Conservation (phyloP, 1,140 invertebrate genomes). For the Hydropsyche tenuis region DNA sequence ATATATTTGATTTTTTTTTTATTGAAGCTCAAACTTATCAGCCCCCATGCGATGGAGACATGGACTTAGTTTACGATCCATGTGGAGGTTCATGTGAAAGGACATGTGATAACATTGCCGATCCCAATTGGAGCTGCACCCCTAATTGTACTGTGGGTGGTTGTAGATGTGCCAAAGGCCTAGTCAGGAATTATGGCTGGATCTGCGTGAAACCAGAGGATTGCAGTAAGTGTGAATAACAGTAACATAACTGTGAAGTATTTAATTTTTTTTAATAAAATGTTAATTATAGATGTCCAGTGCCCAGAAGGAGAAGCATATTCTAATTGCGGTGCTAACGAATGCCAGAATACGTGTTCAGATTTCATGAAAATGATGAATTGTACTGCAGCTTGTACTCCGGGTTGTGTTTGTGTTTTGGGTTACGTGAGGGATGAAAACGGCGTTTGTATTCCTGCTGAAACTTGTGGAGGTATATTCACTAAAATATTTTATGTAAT, state of each 20-base stretch:
- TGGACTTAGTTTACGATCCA: conserved; percentile 4
- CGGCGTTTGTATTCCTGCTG: conserved; percentile 2
- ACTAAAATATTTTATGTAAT: too few relatives aligned
- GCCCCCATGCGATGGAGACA: background rate
- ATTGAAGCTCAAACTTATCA: background rate
- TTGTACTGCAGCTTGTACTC: background rate
- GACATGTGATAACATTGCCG: conserved; percentile 6
- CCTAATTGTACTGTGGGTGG: background rate
- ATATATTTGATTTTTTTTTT: background rate
- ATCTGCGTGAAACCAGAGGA: conserved; percentile 6
- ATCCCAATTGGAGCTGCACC: conserved; percentile 5
- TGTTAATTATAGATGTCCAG: background rate
- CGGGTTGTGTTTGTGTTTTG: conserved; percentile 19
- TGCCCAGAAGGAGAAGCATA: conserved; percentile 29
- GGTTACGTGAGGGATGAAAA: conserved; percentile 5
- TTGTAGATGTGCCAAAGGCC: background rate
- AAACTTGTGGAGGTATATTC: background rate
- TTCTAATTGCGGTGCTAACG: conserved; percentile 41
- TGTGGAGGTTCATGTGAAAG: background rate
- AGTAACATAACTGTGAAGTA: background rate
- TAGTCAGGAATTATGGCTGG: conserved; percentile 15
- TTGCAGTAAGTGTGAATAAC: conserved; percentile 5
- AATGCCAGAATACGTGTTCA: conserved; percentile 44
- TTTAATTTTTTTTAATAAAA: too few relatives aligned
- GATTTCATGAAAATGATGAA: background rate